These are phyloP conservation scores for Pherbina coryleti DNA, from an alignment of 2,888 invertebrate genomes.

Conservation along the genomic window DNA sequence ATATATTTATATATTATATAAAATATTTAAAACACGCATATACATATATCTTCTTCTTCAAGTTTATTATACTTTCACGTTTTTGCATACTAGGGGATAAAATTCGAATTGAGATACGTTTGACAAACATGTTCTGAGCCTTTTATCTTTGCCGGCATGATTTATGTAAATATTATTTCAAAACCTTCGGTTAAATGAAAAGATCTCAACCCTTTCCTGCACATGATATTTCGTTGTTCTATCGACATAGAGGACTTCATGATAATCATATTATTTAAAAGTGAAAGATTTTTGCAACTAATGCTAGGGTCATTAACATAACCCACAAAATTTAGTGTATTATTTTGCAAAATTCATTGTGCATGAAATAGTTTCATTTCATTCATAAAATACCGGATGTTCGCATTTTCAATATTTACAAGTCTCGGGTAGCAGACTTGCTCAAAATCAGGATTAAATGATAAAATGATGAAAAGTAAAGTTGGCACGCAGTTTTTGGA, in stretches of 20 bases:
- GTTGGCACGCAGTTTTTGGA: too few relatives aligned
- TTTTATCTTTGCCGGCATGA: constrained; percentile 27
- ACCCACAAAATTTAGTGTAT: background rate
- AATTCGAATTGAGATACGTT: too few relatives aligned
- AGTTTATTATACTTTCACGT: too few relatives aligned
- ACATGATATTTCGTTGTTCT: background rate
- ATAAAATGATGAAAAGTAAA: too few relatives aligned
- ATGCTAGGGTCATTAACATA: constrained; percentile 30
- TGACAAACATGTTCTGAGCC: background rate
- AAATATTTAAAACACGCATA: too few relatives aligned
- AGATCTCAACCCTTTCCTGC: background rate
- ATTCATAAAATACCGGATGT: too few relatives aligned
- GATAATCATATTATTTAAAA: background rate
- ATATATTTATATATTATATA: too few relatives aligned
- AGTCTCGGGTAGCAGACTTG: too few relatives aligned
- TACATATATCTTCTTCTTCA: too few relatives aligned
- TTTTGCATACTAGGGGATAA: too few relatives aligned
- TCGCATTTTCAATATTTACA: too few relatives aligned
- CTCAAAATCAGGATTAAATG: background rate
- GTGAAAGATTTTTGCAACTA: constrained; percentile 30
- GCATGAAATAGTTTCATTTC: too few relatives aligned
- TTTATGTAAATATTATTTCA: constrained; percentile 21
- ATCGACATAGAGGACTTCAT: background rate
- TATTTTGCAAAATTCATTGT: background rate
- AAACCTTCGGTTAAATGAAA: background rate